phyloP scores from a whole-genome alignment of 35 echinoderm and acorn worm species.

The Strongylocentrotus purpuratus region DNA sequence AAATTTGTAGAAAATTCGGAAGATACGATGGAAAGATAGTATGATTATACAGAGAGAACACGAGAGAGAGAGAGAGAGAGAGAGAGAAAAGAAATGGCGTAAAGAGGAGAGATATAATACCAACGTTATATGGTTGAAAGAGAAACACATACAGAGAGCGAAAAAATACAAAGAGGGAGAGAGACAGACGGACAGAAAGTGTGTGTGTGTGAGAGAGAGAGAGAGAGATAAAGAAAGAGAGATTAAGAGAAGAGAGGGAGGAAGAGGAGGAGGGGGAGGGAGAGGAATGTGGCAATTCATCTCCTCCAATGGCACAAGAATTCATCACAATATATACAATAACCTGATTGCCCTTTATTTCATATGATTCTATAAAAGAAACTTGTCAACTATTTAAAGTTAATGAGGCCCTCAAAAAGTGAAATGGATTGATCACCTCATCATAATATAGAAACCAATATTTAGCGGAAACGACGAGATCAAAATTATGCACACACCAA shows the following conservation, averaged over 20 bases:
- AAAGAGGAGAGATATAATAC: background rate
- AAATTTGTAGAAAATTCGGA: background rate
- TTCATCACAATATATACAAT: too few species aligned
- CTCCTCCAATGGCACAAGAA: too few species aligned
- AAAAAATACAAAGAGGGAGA: background rate
- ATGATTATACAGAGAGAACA: background rate
- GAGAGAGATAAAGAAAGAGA: background rate
- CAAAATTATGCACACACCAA: too few species aligned
- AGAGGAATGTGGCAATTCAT: background rate
- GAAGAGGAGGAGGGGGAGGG: background rate
- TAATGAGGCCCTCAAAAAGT: too few species aligned
- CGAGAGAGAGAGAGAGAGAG: background rate
- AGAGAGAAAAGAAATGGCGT: too few species aligned
- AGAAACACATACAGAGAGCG: background rate
- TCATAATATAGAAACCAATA: too few species aligned
- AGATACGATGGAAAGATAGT: background rate
- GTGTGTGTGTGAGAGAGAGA: background rate
- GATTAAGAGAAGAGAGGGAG: background rate
- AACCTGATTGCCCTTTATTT: too few species aligned
- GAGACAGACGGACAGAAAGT: background rate
- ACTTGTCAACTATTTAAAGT: too few species aligned
- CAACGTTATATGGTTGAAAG: too few species aligned
- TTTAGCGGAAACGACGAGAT: too few species aligned
- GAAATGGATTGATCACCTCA: too few species aligned
- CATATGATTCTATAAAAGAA: too few species aligned